Conservation (phyloP, 2,888 invertebrate genomes). For the Andrena hattorfiana region DNA sequence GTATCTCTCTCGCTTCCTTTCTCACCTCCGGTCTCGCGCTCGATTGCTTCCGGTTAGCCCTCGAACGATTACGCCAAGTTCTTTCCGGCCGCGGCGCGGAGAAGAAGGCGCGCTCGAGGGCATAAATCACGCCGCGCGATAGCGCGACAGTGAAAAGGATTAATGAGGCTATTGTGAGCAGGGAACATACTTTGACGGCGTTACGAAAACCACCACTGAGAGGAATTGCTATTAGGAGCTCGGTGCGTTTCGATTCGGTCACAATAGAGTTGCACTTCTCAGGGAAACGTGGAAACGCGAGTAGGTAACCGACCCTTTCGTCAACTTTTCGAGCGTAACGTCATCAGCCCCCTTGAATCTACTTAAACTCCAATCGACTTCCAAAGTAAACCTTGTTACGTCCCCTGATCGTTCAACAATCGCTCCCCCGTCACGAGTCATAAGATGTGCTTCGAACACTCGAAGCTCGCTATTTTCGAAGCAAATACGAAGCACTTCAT, state of each 20-base stretch:
- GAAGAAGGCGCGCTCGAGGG: slow-evolving; percentile 1
- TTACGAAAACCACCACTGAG: slow-evolving; percentile 33
- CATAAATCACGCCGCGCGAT: slow-evolving; percentile 52
- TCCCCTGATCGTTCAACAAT: slow-evolving; percentile 1
- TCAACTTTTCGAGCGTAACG: slow-evolving; percentile 37
- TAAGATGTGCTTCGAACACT: too few relatives aligned
- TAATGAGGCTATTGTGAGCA: slow-evolving; percentile 57
- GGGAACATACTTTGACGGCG: slow-evolving; percentile 42
- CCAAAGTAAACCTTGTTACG: neutral
- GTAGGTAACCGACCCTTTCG: slow-evolving; percentile 1
- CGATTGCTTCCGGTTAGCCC: slow-evolving; percentile 40
- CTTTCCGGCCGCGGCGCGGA: slow-evolving; percentile 23
- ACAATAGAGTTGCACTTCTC: slow-evolving; percentile 48
- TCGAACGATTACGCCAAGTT: slow-evolving; percentile 31
- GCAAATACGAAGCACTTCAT: too few relatives aligned
- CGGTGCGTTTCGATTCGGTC: slow-evolving; percentile 25
- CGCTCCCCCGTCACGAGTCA: neutral
- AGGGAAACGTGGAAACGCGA: slow-evolving; percentile 12
- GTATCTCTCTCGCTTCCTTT: neutral
- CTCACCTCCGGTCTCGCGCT: slow-evolving; percentile 10
- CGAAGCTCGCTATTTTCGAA: too few relatives aligned
- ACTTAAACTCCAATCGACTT: slow-evolving; percentile 10
- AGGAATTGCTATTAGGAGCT: slow-evolving; percentile 22
- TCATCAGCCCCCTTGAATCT: slow-evolving; percentile 4
- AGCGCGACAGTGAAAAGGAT: slow-evolving; percentile 56